Base-by-base conservation (phyloP, 2,888 invertebrate species). In the Coremacera marginata region DNA sequence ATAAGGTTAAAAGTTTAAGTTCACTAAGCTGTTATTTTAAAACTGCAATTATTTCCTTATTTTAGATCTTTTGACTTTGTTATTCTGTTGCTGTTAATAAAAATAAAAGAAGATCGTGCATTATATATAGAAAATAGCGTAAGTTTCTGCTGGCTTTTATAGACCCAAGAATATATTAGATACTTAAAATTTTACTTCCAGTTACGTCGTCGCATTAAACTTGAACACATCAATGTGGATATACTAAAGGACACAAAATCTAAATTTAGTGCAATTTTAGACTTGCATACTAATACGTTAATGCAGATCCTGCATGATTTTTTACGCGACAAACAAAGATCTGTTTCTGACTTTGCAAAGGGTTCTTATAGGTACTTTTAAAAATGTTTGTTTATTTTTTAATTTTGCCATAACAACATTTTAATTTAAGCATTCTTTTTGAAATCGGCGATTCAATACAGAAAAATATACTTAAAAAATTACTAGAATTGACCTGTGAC, bases 41-140 rank as follows among this genome's bases (percentile, higher is more conserved):
- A 37, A 60, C 16, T 57, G 22, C 51, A 14, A 73, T 37, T 27
- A 63, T 51, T 51, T 65, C 5, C 49, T 60, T 71, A 14, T 82
- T 78, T 14, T 79, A 93, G 93, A 88, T 91, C 94, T 0, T 90
- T 95, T 78, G 95, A 95, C 88, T 90, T 94, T 71, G 88, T 94
- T 22, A 90, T 94, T 80, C 86, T 95, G 22, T 85, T 94, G n/a
- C 90, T 94, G 82, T 88, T 94, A 25, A 92, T 93, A 81, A 90
- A 92, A n/a, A 91, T 91, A 71, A 90, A 91, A 75, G 92, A 92
- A 84, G 91, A 91, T 55, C 92, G 92, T 82, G 92, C 92, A 83
- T 91, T 91, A 79, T 90, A 90, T 81, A 90, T 94, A 22, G 93
- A 94, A 85, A 90, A 90, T 80, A 84, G 93, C 57, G 90, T 95